Percentiles rank a stretch among this genome's conserved stretches.
These are phyloP conservation scores for Aphelinus atriplicis DNA, from an alignment of 1,140 invertebrate species.

Conservation along the genomic window DNA sequence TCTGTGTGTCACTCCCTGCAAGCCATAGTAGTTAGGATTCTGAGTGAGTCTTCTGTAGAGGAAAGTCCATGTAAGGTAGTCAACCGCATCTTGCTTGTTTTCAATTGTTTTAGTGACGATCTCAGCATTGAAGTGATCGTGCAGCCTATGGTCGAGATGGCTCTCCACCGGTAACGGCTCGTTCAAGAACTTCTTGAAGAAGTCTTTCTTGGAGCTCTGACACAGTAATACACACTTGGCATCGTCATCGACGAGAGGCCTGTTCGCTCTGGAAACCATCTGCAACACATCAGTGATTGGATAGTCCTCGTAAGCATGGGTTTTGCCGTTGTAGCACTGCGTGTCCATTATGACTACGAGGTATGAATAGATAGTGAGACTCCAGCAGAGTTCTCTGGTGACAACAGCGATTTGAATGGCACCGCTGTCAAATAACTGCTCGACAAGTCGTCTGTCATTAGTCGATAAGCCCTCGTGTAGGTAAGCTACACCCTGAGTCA, in stretches of 20 bases:
- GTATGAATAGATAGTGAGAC: conserved; percentile 87
- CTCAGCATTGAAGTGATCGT: conserved; percentile 99
- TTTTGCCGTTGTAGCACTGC: conserved; percentile 95
- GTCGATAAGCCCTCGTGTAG: conserved; percentile 92
- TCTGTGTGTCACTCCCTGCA: conserved; percentile 95
- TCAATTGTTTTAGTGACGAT: conserved; percentile 99
- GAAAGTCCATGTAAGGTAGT: conserved; percentile 99
- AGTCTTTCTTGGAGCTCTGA: conserved; percentile 97
- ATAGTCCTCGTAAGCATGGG: conserved; percentile 95
- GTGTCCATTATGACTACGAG: conserved; percentile 98
- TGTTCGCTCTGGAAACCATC: conserved; percentile 94
- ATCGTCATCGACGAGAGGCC: conserved; percentile 91
- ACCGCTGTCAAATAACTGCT: conserved; percentile 91
- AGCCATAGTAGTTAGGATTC: conserved; percentile 99
- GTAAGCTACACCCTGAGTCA: conserved; percentile 95
- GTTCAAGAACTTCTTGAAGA: conserved; percentile 98
- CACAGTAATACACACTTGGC: conserved; percentile 97
- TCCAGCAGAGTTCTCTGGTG: conserved; percentile 92
- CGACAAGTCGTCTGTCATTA: conserved; percentile 87
- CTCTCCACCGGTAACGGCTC: conserved; percentile 98
- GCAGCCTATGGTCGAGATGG: conserved; percentile 95
- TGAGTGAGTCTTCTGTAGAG: conserved; percentile 96
- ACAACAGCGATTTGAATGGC: conserved; percentile 95
- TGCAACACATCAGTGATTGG: conserved; percentile 97
- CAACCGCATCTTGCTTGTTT: conserved; percentile 99